Base-by-base conservation (phyloP, 2,797 vertebrate species). In the Scolopax bukidnonensis region DNA sequence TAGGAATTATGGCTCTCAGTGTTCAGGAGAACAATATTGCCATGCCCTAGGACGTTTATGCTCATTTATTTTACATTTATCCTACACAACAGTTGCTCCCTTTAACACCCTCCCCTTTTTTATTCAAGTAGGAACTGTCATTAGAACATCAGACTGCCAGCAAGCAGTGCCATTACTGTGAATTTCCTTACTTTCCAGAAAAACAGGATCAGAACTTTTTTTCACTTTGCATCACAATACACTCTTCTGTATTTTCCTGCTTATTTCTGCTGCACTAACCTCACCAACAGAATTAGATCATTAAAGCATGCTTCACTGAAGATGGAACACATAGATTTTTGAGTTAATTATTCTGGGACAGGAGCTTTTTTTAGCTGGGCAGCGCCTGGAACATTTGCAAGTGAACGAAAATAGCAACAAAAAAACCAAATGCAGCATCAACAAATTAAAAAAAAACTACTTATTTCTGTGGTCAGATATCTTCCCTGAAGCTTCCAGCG, bases 341-440 rank as follows among this genome's bases (percentile, higher is more conserved):
- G 41, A 87, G 71, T 70, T 85, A 79, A 89, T 89, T 74, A 87
- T 80, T 67, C 68, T 19, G 70, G 71, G 54, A 48, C 45, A 89
- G 50, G 43, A 92, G 54, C 21, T 90, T 89, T 89, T 93, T 87
- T 93, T 83, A 92, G 84, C 81, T 75, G 59, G 67, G 89, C 74
- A 71, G 81, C 3, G 2, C 50, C 48, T 57, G 23, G 59, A 93
- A 69, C 63, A 43, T 76, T 84, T 81, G 86, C 74, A 81, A 93
- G 70, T 30, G 67, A 65, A 59, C 5, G 4, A 71, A 94, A 95
- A 95, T n/a, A 92, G 92, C 70, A 95, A 57, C 43, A 74, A 74
- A 70, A 78, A 78, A 76, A 70, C 11, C 16, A 85, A 82, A 54
- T 16, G 24, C 15, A 51, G 23, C 50, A 87, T 21, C 76, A 54